A percentile compares a stretch with the other conserved stretches of the same genome.
phyloP scores from a whole-genome alignment of 1,140 invertebrate genomes.

The Tetramorium alpestre region DNA sequence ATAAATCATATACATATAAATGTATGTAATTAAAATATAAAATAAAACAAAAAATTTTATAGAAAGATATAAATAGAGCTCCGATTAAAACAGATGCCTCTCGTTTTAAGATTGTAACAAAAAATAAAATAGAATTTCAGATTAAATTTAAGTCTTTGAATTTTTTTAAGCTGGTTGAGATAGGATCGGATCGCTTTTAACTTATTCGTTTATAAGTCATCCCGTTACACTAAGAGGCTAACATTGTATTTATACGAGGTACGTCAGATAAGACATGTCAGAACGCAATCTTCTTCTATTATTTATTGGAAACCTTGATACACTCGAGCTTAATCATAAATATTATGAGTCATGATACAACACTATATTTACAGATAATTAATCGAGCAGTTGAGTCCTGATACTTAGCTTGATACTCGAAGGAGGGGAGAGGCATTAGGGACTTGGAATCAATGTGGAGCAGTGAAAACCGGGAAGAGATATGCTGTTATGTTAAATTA shows the following conservation, averaged over 20 bases:
- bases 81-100: not conserved
- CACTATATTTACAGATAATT: slow-evolving; percentile 82
- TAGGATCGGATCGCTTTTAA: slow-evolving; percentile 14
- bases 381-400: slow-evolving; percentile 76
- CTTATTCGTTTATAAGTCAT: slow-evolving; percentile 4
- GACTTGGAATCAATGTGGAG: slow-evolving; percentile 16
- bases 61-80: not conserved
- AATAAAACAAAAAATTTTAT: not conserved
- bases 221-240: not conserved
- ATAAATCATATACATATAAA: not conserved
- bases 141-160: not conserved
- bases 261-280: slow-evolving; percentile 33
- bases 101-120: not conserved
- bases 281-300: slow-evolving; percentile 59
- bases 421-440: slow-evolving; percentile 7
- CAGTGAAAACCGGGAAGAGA: slow-evolving; percentile 4
- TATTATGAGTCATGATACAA: slow-evolving; percentile 73
- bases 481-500: slow-evolving; percentile 47
- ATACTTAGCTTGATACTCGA: slow-evolving; percentile 73
- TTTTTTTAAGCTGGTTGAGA: not conserved
- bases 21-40: not conserved
- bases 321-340: slow-evolving; percentile 75
- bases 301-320: slow-evolving; percentile 78
- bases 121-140: not conserved
- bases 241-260: slow-evolving; percentile 1